These are phyloP conservation scores for Serrognathus titanus DNA, from an alignment of 2,888 invertebrate genomes.

Conservation along the genomic window DNA sequence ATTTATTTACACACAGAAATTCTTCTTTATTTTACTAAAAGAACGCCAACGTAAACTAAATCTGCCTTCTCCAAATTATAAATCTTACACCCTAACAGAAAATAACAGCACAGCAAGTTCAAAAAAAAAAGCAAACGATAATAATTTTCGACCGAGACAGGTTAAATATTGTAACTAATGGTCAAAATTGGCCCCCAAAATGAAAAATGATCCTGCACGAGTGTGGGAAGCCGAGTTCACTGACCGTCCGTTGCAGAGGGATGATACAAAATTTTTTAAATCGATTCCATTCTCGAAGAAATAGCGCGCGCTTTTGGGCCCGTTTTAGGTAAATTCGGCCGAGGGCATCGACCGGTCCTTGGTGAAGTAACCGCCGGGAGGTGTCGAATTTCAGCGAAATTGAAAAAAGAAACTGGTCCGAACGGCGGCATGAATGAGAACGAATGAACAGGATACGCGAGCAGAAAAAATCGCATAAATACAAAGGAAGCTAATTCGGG, in stretches of 20 bases:
- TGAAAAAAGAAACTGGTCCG: slow-evolving; percentile 21
- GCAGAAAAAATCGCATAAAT: slow-evolving; percentile 1
- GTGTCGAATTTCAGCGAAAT: slow-evolving; percentile 22
- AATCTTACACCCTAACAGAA: background rate
- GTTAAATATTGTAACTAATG: slow-evolving; percentile 2
- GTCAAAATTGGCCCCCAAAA: background rate
- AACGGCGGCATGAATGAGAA: slow-evolving; percentile 21
- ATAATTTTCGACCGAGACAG: background rate
- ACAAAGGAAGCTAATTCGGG: slow-evolving; percentile 2
- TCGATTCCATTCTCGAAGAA: background rate
- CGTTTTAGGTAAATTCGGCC: background rate
- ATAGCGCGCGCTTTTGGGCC: background rate
- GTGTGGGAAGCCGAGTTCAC: background rate
- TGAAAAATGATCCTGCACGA: slow-evolving; percentile 4
- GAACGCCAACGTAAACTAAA: background rate
- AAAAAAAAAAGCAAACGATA: too few species aligned
- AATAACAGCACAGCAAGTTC: too few species aligned
- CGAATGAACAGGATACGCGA: slow-evolving; percentile 14
- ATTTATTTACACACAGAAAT: background rate
- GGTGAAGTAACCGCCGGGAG: slow-evolving; percentile 1
- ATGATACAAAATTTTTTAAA: background rate
- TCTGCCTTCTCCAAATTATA: background rate
- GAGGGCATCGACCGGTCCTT: background rate
- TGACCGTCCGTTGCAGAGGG: background rate
- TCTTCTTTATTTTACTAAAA: background rate